Base-by-base conservation (phyloP, 2,888 invertebrate genomes). In the Clusia tigrina region DNA sequence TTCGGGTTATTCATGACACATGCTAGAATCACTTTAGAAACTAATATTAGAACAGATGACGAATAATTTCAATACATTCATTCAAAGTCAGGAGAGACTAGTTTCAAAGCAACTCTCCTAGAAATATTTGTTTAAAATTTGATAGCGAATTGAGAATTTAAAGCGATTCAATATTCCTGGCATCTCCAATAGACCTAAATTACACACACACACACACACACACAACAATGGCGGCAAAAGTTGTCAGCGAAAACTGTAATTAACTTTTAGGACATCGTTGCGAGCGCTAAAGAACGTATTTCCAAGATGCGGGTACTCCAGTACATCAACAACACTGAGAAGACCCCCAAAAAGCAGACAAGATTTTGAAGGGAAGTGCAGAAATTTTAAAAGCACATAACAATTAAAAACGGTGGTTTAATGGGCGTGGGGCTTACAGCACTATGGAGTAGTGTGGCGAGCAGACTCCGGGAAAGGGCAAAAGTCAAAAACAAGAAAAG, bases 261-360 rank as follows among this genome's bases (percentile, higher is more conserved):
- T 56, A 5, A 56, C 38, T 38, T 56, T 42, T 20, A 56, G 42
- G 55, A 56, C 55, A 56, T 56, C 55, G 42, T 56, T 56, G 42
- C 38, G 38, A 56, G 42, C 23, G 20, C 12, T 38, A 56, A 56
- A 38, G 55, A 56, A 38, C 17, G 55, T 23, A 42, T 12, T 24
- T 22, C 17, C 2, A 54, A 54, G 2, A 54, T n/a, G n/a, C n/a
- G n/a, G n/a, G n/a, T 32, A 32, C 32, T 32, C 32, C 5, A 32
- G 32, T 32, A 12, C 32, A 32, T 5, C 32, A n/a, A 42, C 42
- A n/a, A 3, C 42, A 32, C 12, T 3, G 42, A 3, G 42, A 3
- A n/a, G 42, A n/a, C 42, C 32, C 6, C 6, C 6, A n/a, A 6
- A n/a, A 42, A 42, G 3, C 42, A 6, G n/a, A 42, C 3, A n/a